These are phyloP conservation scores for Ara ararauna DNA, from an alignment of 2,797 vertebrate genomes.

Conservation along the genomic window DNA sequence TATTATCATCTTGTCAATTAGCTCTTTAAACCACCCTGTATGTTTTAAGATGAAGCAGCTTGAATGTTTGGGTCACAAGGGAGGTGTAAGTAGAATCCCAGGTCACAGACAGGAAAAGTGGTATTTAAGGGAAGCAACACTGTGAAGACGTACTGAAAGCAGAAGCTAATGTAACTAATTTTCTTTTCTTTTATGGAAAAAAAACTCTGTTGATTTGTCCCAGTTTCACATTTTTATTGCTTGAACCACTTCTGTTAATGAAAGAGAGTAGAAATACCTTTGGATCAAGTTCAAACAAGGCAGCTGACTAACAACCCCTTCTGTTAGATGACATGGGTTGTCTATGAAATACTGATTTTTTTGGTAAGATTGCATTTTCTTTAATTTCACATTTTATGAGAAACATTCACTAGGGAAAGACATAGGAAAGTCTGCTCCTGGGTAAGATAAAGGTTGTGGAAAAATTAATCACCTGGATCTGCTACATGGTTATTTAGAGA, in stretches of 20 bases:
- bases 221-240: conserved; percentile 47
- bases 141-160: neutral
- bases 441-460: conserved; percentile 66
- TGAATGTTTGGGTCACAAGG: neutral
- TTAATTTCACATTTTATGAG: conserved; percentile 75
- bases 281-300: conserved; percentile 76
- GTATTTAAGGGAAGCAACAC: neutral
- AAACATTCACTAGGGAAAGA: conserved; percentile 59
- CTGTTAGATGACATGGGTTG: conserved; percentile 70
- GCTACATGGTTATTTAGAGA: conserved; percentile 63
- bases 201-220: neutral
- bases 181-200: neutral
- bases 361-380: conserved; percentile 72
- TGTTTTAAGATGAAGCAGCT: neutral
- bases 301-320: conserved; percentile 75
- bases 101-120: neutral
- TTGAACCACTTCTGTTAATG: conserved; percentile 56
- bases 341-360: conserved; percentile 65
- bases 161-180: conserved; percentile 5
- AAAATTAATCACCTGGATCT: conserved; percentile 65
- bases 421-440: conserved; percentile 65
- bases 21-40: neutral
- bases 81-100: neutral
- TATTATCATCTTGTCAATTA: neutral
- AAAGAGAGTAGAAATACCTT: conserved; percentile 57